Evolutionary conservation across 2,888 invertebrate genomes (phyloP).

Genomic region (Podotricha telesiphe): DNA sequence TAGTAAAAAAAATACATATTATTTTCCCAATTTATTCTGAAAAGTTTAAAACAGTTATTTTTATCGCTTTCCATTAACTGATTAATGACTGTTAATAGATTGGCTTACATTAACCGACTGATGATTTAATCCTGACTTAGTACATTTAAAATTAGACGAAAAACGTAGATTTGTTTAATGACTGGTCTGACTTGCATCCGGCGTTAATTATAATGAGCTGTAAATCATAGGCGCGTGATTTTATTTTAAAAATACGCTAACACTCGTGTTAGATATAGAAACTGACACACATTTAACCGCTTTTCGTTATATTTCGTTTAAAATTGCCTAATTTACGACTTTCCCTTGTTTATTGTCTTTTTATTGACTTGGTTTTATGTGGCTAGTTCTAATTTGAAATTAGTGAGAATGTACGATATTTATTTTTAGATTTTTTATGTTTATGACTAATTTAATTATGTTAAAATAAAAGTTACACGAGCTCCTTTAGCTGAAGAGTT

Average conservation of each 20-base stretch:
- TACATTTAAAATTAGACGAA: slow-evolving; percentile 37
- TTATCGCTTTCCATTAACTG: slow-evolving; percentile 23
- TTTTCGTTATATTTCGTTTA: slow-evolving; percentile 33
- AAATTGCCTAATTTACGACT: slow-evolving; percentile 31
- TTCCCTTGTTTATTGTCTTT: slow-evolving; percentile 18
- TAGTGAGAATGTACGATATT: background rate
- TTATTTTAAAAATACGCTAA: slow-evolving; percentile 36
- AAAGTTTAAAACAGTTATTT: slow-evolving; percentile 5
- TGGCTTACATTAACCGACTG: too few species aligned
- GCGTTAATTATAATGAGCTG: slow-evolving; percentile 36
- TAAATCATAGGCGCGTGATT: slow-evolving; percentile 36
- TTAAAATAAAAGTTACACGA: background rate
- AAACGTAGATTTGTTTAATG: slow-evolving; percentile 39
- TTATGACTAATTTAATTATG: background rate
- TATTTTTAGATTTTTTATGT: slow-evolving; percentile 1
- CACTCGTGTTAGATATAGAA: slow-evolving; percentile 33
- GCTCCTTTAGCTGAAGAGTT: too few species aligned
- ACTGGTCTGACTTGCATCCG: slow-evolving; percentile 28
- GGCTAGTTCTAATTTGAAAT: slow-evolving; percentile 22
- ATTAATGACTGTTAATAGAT: too few species aligned
- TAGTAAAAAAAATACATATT: too few species aligned
- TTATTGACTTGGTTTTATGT: slow-evolving; percentile 33
- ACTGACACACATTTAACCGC: slow-evolving; percentile 38
- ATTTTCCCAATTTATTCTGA: background rate
- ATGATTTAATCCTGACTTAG: slow-evolving; percentile 24